Evolutionary conservation across 2,797 vertebrate genomes (phyloP).

Genomic region (Pelochelys cantorii): DNA sequence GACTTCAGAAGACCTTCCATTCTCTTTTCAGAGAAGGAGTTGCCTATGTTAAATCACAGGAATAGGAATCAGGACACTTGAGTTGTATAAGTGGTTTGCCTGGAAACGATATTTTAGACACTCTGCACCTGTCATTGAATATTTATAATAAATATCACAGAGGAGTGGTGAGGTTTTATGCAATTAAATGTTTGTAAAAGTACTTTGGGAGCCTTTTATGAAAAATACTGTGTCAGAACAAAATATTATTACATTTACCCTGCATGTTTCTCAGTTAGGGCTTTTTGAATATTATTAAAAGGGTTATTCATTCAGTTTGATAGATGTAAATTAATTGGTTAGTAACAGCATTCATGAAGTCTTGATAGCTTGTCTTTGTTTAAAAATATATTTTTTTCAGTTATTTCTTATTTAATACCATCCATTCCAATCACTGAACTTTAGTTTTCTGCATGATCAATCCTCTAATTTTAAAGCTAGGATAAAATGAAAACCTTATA

Average conservation of each 20-base stretch:
- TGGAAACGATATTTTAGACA: not conserved
- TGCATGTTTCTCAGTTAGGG: not conserved
- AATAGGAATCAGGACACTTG: not conserved
- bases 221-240: not conserved
- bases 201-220: not conserved
- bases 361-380: constrained; percentile 51
- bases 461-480: constrained; percentile 70
- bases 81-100: not conserved
- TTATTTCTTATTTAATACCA: constrained; percentile 58
- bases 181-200: not conserved
- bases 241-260: not conserved
- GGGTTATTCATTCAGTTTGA: constrained; percentile 42
- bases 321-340: constrained; percentile 29
- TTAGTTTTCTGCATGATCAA: constrained; percentile 74
- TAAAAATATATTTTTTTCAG: constrained; percentile 12
- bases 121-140: not conserved
- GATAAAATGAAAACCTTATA: constrained; percentile 71
- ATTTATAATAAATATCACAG: not conserved
- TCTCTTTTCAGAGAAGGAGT: not conserved
- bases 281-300: constrained; percentile 41
- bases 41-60: not conserved
- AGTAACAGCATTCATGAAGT: constrained; percentile 51
- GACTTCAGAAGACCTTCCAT: not conserved
- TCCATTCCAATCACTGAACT: constrained; percentile 69
- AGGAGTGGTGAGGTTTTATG: not conserved